A percentile compares a stretch with the other conserved stretches of the same genome.
Evolutionary conservation across 2,113 vertebrate species (phyloP).

Genomic region (Anseranas semipalmata): DNA sequence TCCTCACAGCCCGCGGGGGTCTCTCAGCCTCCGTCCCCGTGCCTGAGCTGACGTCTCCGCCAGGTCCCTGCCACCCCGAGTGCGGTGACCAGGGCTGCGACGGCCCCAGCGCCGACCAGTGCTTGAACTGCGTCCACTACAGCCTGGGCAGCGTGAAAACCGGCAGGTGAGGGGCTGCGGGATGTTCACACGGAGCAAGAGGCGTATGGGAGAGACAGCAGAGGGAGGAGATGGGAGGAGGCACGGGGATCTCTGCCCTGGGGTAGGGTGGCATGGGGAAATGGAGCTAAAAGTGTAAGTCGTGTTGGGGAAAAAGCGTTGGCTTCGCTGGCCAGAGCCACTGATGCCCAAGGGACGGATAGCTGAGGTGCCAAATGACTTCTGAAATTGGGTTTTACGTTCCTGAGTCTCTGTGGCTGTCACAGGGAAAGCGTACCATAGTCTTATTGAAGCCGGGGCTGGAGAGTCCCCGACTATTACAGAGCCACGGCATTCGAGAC

Average conservation of each 20-base stretch:
- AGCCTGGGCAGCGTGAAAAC: slow-evolving; percentile 84
- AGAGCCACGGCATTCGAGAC: not conserved
- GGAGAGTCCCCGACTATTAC: rapidly evolving
- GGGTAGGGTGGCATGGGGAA: not conserved
- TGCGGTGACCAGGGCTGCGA: slow-evolving; percentile 90
- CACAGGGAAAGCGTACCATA: not conserved
- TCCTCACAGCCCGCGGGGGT: not conserved
- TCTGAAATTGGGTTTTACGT: not conserved
- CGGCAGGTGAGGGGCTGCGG: slow-evolving; percentile 78
- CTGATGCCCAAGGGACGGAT: not conserved
- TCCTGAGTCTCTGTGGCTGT: not conserved
- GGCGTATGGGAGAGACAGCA: not conserved
- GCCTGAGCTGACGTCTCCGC: not conserved
- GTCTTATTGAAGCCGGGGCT: not conserved
- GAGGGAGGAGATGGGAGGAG: not conserved
- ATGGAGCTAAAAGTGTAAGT: not conserved
- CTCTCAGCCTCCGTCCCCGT: not conserved
- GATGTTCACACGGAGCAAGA: not conserved
- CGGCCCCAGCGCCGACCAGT: slow-evolving; percentile 85
- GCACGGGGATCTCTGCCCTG: not conserved
- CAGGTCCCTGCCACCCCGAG: slow-evolving; percentile 87
- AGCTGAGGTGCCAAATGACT: not conserved
- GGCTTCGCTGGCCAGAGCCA: not conserved
- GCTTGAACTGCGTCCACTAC: slow-evolving; percentile 91
- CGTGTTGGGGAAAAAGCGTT: not conserved